A percentile compares a stretch with the other conserved stretches of the same genome.
These are phyloP conservation scores for Haemorhous mexicanus DNA, from an alignment of 2,113 vertebrate genomes.

Conservation along the genomic window DNA sequence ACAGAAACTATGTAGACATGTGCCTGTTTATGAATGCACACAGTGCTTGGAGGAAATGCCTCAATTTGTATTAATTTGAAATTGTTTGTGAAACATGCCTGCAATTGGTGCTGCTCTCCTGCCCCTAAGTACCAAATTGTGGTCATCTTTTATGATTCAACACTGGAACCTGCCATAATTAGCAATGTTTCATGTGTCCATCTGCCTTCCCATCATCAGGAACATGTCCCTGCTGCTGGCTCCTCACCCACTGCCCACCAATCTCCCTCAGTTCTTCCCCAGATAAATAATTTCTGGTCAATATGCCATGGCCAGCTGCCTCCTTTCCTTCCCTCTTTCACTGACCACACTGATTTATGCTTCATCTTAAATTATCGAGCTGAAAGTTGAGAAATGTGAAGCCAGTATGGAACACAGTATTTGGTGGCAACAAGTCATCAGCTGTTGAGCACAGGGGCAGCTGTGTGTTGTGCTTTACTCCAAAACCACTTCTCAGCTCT, in stretches of 20 bases:
- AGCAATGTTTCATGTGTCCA: neutral
- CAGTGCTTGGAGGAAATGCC: conserved; percentile 4
- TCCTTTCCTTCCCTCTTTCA: neutral
- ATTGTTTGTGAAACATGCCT: neutral
- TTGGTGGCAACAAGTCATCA: neutral
- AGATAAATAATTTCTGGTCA: neutral
- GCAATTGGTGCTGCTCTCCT: neutral
- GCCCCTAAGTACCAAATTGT: neutral
- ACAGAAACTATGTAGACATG: neutral
- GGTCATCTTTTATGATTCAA: neutral
- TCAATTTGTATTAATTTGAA: neutral
- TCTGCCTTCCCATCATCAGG: neutral
- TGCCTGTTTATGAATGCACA: neutral
- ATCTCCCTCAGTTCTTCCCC: neutral
- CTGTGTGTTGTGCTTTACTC: neutral
- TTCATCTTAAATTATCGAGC: neutral
- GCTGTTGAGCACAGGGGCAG: neutral
- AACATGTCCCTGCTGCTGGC: neutral
- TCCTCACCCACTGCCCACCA: neutral
- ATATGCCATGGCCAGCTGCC: neutral
- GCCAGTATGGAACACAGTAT: neutral
- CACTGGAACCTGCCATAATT: neutral
- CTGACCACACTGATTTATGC: neutral
- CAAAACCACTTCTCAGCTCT: neutral
- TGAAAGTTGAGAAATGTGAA: neutral